A percentile compares a stretch with the other conserved stretches of the same genome.
Conservation (phyloP, 1,140 invertebrate genomes). For the Trachymyrmex cornetzi region DNA sequence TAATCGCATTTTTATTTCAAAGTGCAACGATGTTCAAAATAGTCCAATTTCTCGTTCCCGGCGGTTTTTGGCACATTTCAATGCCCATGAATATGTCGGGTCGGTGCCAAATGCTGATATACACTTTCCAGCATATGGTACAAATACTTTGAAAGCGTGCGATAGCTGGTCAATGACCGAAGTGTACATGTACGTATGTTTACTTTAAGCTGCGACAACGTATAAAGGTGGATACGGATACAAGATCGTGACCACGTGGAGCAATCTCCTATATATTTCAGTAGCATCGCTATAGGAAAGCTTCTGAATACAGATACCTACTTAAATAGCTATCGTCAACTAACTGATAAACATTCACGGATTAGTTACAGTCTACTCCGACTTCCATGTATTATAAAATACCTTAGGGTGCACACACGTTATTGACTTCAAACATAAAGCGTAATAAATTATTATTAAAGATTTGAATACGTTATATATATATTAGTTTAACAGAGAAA, state of each 20-base stretch:
- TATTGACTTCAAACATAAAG: not conserved
- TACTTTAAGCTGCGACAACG: slow-evolving; percentile 26
- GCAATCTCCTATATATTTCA: slow-evolving; percentile 55
- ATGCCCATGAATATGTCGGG: slow-evolving; percentile 9
- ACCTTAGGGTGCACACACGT: not conserved
- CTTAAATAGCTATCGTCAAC: slow-evolving; percentile 41
- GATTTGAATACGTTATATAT: not conserved
- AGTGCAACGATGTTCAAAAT: not conserved
- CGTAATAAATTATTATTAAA: slow-evolving; percentile 20
- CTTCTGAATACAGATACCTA: slow-evolving; percentile 52
- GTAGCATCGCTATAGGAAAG: slow-evolving; percentile 12
- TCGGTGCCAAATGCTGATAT: slow-evolving; percentile 58
- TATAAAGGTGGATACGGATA: slow-evolving; percentile 36
- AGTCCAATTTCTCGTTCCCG: slow-evolving; percentile 14
- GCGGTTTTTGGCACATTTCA: slow-evolving; percentile 21
- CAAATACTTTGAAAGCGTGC: slow-evolving; percentile 28
- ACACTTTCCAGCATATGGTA: slow-evolving; percentile 15
- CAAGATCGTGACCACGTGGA: not conserved
- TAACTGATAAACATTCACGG: slow-evolving; percentile 62
- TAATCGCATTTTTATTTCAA: slow-evolving; percentile 34
- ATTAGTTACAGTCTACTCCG: slow-evolving; percentile 38
- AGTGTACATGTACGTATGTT: slow-evolving; percentile 8
- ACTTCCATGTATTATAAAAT: slow-evolving; percentile 26
- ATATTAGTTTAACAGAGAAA: not conserved
- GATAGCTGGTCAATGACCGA: slow-evolving; percentile 4